These are phyloP conservation scores for Sphaerodactylus townsendi DNA, from an alignment of 2,113 vertebrate genomes.

Conservation along the genomic window DNA sequence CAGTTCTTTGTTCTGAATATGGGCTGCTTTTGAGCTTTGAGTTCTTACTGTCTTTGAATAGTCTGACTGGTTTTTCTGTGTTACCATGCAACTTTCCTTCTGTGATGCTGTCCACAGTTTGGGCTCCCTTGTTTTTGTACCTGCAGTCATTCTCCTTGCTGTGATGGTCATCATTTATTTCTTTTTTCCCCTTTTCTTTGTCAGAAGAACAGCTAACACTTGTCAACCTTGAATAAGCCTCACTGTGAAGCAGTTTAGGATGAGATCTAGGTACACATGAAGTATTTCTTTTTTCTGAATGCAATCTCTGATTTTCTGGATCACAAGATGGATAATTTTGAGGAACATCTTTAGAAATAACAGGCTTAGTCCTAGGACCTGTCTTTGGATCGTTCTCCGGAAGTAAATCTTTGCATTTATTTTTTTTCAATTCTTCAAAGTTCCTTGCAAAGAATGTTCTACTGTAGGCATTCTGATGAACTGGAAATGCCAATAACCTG, in stretches of 20 bases:
- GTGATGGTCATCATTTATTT: slow-evolving; percentile 56
- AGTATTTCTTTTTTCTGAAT: slow-evolving; percentile 65
- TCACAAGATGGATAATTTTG: slow-evolving; percentile 56
- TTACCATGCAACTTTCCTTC: slow-evolving; percentile 56
- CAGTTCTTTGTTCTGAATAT: slow-evolving; percentile 59
- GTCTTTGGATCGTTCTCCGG: slow-evolving; percentile 55
- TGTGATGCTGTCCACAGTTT: slow-evolving; percentile 26
- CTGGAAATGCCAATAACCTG: slow-evolving; percentile 72
- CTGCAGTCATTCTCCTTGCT: slow-evolving; percentile 54
- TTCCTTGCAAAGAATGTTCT: slow-evolving; percentile 51
- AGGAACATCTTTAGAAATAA: slow-evolving; percentile 61
- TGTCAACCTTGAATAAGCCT: slow-evolving; percentile 17
- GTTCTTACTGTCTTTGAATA: slow-evolving; percentile 63
- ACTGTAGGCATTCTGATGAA: slow-evolving; percentile 63
- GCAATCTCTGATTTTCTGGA: slow-evolving; percentile 56
- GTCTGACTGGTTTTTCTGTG: slow-evolving; percentile 63
- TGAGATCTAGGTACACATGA: slow-evolving; percentile 11
- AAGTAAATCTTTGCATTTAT: slow-evolving; percentile 61
- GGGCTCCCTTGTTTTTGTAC: slow-evolving; percentile 60
- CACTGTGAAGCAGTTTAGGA: slow-evolving; percentile 56
- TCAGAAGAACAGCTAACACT: slow-evolving; percentile 54
- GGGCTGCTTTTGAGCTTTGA: slow-evolving; percentile 61
- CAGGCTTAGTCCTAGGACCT: slow-evolving; percentile 64
- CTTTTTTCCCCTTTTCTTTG: slow-evolving; percentile 72
- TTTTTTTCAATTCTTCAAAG: slow-evolving; percentile 67